Conservation (phyloP, 2,888 invertebrate species). For the Megalurothrips usitatus region DNA sequence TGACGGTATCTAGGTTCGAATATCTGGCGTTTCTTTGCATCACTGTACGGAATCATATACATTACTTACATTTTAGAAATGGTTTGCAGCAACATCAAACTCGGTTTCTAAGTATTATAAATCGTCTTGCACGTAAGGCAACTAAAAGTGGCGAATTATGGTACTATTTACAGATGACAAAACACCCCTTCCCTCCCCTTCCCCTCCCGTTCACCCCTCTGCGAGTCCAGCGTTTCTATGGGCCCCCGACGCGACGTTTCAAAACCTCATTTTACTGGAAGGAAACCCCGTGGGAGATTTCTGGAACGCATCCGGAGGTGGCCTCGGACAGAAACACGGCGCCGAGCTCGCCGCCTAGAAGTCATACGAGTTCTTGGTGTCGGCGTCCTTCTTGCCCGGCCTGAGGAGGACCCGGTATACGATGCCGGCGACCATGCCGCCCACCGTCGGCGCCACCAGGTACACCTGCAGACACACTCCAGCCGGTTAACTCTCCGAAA, state of each 20-base stretch:
- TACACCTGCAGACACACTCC: not conserved
- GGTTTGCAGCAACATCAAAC: not conserved
- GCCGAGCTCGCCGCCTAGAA: not conserved
- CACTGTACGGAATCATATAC: not conserved
- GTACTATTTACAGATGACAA: not conserved
- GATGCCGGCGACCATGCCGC: not conserved
- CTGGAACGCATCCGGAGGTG: too few relatives aligned
- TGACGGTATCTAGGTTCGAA: not conserved
- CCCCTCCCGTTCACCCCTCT: not conserved
- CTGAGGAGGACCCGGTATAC: not conserved
- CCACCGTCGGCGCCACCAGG: not conserved
- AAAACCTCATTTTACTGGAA: too few relatives aligned
- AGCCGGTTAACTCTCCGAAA: too few relatives aligned
- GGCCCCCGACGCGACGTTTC: too few relatives aligned
- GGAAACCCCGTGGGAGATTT: not conserved
- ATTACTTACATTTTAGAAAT: not conserved
- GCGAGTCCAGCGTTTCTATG: not conserved
- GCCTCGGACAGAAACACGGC: too few relatives aligned
- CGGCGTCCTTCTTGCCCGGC: not conserved
- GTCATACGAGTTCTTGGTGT: constrained; percentile 10
- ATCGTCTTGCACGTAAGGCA: not conserved
- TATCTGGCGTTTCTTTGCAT: not conserved
- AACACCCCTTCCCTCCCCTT: not conserved
- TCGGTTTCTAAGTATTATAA: not conserved
- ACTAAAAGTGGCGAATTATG: not conserved